phyloP scores from a whole-genome alignment of 2,113 vertebrate genomes.

The Amphilophus citrinellus region DNA sequence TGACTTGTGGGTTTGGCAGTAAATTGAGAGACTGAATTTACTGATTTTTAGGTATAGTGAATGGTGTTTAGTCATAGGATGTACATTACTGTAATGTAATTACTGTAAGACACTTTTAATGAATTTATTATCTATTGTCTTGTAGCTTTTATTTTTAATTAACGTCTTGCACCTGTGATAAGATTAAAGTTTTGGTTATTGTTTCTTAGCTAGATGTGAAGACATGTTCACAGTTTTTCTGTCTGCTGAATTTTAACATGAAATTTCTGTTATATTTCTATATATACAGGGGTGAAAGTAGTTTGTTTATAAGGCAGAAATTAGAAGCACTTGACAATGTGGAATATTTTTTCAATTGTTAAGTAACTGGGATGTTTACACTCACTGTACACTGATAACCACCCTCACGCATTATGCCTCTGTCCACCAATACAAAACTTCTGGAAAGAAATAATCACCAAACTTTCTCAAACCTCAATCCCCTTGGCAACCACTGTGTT shows the following conservation, averaged over 20 bases:
- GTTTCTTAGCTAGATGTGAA: not conserved
- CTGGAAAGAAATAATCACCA: no score
- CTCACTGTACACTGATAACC: no score
- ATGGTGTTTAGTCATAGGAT: not conserved
- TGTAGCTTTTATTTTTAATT: conserved; percentile 4
- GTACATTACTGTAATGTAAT: not conserved
- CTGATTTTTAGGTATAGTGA: not conserved
- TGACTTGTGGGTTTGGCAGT: not conserved
- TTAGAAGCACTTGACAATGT: no score
- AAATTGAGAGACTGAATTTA: not conserved
- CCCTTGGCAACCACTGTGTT: no score
- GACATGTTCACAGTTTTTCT: not conserved
- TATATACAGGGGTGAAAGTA: no score
- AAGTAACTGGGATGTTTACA: no score
- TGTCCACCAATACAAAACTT: no score
- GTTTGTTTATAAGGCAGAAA: no score
- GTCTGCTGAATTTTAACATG: not conserved
- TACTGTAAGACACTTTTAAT: conserved; percentile 3
- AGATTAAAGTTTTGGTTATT: not conserved
- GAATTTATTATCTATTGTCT: not conserved
- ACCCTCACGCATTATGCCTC: no score
- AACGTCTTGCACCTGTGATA: not conserved
- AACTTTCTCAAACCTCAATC: no score
- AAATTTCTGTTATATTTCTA: no score
- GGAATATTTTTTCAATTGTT: no score